Percentiles rank a stretch among this genome's conserved stretches.
Evolutionary conservation across 2,113 vertebrate genomes (phyloP).

Genomic region (Caranx ignobilis): DNA sequence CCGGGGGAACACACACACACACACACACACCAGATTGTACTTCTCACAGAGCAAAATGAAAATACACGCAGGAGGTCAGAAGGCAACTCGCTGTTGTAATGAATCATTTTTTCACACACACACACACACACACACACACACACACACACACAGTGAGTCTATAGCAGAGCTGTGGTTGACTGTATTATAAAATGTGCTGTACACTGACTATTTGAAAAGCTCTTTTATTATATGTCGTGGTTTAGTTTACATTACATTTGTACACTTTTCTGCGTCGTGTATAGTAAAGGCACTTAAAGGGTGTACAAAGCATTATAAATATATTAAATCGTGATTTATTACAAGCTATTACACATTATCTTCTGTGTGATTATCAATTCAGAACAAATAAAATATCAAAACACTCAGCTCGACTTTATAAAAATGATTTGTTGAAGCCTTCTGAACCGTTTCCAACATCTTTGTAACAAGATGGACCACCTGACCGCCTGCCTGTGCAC

Average conservation of each 20-base stretch:
- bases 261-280: slow-evolving; percentile 66
- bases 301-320: slow-evolving; percentile 83
- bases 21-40: slow-evolving; percentile 85
- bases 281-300: slow-evolving; percentile 77
- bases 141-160: neutral
- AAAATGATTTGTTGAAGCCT: neutral
- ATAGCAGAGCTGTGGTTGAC: neutral
- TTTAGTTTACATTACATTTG: slow-evolving; percentile 69
- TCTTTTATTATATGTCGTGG: slow-evolving; percentile 62
- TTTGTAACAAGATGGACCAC: slow-evolving; percentile 51
- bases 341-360: slow-evolving; percentile 85
- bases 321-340: slow-evolving; percentile 92
- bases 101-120: neutral
- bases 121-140: neutral
- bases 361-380: slow-evolving; percentile 37
- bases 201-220: slow-evolving; percentile 41
- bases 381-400: slow-evolving; percentile 18
- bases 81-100: slow-evolving; percentile 7
- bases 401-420: neutral
- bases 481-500: slow-evolving; percentile 35
- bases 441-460: slow-evolving; percentile 30
- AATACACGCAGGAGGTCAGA: slow-evolving; percentile 18
- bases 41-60: slow-evolving; percentile 64
- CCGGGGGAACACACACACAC: slow-evolving; percentile 87
- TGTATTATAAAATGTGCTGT: neutral